A percentile compares a stretch with the other conserved stretches of the same genome.
Conservation (phyloP, 1,140 invertebrate species). For the Anoplolepis gracilipes region DNA sequence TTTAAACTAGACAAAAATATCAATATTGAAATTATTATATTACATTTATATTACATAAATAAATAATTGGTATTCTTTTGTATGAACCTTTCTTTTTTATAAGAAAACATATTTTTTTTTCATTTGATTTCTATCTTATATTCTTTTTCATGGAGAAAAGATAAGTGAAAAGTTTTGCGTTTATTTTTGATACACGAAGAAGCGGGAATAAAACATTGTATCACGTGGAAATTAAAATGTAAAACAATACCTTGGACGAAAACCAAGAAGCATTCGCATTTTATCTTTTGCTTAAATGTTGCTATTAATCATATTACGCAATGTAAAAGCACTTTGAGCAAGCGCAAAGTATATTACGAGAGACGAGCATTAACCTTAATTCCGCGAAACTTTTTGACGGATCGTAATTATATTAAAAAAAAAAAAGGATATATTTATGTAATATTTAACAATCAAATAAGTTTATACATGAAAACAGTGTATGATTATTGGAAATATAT, state of each 20-base stretch:
- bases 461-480: not conserved
- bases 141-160: not conserved
- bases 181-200: not conserved
- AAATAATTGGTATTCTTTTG: not conserved
- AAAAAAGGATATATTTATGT: not conserved
- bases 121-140: constrained; percentile 5
- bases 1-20: not conserved
- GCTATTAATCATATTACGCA: constrained; percentile 29
- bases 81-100: not conserved
- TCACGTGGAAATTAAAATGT: not conserved
- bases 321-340: constrained; percentile 36
- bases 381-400: not conserved
- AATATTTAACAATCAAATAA: not conserved
- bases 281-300: constrained; percentile 13
- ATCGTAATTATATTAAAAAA: not conserved
- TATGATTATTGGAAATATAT: not conserved
- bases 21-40: not conserved
- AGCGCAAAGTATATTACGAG: constrained; percentile 13
- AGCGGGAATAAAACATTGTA: not conserved
- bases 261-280: constrained; percentile 13
- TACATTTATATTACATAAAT: not conserved
- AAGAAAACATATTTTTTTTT: not conserved
- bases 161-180: not conserved
- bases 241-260: constrained; percentile 20
- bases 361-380: constrained; percentile 12